A percentile compares a stretch with the other conserved stretches of the same genome.
Conservation (phyloP, 2,888 invertebrate species). For the Monoplex corrugatus region DNA sequence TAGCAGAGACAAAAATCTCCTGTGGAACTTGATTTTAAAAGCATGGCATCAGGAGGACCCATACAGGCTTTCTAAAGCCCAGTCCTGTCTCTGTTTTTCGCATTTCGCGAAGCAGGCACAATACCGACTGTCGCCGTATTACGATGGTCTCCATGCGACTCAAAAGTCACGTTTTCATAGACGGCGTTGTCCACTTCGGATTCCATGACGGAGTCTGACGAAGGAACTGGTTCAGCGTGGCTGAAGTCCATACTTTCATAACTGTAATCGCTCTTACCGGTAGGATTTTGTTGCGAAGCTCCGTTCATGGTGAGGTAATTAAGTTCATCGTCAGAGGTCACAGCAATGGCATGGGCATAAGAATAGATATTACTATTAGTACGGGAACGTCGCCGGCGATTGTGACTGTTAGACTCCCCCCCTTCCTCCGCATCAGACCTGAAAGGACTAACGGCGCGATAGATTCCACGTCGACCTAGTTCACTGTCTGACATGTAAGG, state of each 20-base stretch:
- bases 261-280: no score
- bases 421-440: background rate
- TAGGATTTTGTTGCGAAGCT: background rate
- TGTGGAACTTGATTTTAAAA: no score
- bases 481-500: background rate
- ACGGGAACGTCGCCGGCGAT: no score
- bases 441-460: background rate
- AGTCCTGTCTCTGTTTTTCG: no score
- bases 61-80: no score
- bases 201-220: background rate
- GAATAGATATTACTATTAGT: no score
- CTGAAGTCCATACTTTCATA: constrained; percentile 26
- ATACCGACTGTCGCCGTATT: no score
- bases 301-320: constrained; percentile 24
- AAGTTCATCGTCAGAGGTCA: background rate
- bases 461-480: background rate
- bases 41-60: no score
- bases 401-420: no score
- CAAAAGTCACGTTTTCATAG: constrained; percentile 7
- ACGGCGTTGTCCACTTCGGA: background rate
- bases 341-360: background rate
- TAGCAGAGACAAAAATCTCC: no score
- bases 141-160: background rate
- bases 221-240: background rate
- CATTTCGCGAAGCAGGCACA: no score